These are phyloP conservation scores for Dolichotis patagonum DNA, from an alignment of 2,113 vertebrate genomes.

Conservation along the genomic window DNA sequence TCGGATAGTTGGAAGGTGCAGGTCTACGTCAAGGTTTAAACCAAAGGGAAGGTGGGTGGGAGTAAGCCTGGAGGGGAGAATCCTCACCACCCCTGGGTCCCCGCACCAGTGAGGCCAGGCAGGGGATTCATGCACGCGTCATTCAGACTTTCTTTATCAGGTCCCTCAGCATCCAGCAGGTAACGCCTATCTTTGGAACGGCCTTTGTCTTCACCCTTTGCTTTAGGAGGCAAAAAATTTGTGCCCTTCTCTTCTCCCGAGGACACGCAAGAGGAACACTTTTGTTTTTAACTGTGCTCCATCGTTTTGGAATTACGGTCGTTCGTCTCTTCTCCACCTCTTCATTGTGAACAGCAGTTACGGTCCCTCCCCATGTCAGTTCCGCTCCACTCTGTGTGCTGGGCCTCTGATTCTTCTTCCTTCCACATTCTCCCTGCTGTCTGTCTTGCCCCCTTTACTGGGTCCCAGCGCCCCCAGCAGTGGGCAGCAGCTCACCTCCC, in stretches of 20 bases:
- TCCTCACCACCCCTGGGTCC: background rate
- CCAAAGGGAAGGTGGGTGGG: background rate
- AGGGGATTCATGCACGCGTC: too few relatives aligned
- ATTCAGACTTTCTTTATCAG: background rate
- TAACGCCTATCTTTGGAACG: background rate
- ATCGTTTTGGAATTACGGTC: background rate
- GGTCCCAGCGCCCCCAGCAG: background rate
- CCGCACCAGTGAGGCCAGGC: background rate
- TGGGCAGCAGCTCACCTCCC: background rate
- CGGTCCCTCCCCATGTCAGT: background rate
- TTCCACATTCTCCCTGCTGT: background rate
- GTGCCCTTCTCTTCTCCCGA: background rate
- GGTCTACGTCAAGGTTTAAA: background rate
- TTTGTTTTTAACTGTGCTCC: background rate
- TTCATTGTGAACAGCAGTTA: background rate
- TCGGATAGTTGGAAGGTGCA: background rate
- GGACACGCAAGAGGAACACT: background rate
- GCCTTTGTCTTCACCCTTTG: background rate
- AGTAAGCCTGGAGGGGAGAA: background rate
- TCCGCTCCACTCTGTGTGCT: background rate
- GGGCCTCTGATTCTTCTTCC: background rate
- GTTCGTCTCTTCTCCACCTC: background rate
- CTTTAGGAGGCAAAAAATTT: background rate
- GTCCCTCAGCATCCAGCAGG: background rate
- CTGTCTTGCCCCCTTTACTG: background rate